These are phyloP conservation scores for Tetramorium simillimum DNA, from an alignment of 1,140 invertebrate species.

Conservation along the genomic window DNA sequence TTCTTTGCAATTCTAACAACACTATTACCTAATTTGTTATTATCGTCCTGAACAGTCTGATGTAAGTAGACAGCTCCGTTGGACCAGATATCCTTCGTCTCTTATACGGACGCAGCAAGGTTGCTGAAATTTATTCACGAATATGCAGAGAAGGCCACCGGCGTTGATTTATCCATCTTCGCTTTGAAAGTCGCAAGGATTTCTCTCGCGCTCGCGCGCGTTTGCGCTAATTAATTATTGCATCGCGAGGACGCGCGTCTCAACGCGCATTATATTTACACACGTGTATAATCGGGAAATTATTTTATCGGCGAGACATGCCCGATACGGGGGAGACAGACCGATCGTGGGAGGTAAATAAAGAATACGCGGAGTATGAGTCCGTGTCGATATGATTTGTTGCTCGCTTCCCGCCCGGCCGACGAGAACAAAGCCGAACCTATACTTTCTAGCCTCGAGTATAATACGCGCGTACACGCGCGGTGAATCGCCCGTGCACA, in stretches of 20 bases:
- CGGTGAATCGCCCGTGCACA: slow-evolving; percentile 6
- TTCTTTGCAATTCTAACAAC: not conserved
- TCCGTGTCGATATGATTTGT: slow-evolving; percentile 71
- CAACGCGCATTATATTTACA: not conserved
- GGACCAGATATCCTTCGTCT: not conserved
- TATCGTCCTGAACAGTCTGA: not conserved
- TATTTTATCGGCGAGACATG: slow-evolving; percentile 14
- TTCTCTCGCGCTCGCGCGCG: slow-evolving; percentile 24
- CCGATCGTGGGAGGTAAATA: slow-evolving; percentile 61
- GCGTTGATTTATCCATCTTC: slow-evolving; percentile 30
- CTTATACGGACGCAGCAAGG: not conserved
- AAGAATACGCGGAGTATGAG: slow-evolving; percentile 38
- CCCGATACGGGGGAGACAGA: slow-evolving; percentile 33
- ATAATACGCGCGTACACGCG: not conserved
- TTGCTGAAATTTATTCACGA: slow-evolving; percentile 35
- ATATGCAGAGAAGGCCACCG: slow-evolving; percentile 10
- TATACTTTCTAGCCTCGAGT: slow-evolving; percentile 39
- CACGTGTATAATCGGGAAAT: not conserved
- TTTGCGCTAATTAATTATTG: slow-evolving; percentile 55
- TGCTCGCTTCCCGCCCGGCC: slow-evolving; percentile 32
- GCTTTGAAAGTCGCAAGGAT: not conserved
- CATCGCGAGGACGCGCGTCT: not conserved
- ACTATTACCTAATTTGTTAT: not conserved
- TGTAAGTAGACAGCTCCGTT: not conserved
- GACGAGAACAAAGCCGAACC: slow-evolving; percentile 60